These are phyloP conservation scores for Aphidius gifuensis DNA, from an alignment of 1,140 invertebrate species.

Conservation along the genomic window DNA sequence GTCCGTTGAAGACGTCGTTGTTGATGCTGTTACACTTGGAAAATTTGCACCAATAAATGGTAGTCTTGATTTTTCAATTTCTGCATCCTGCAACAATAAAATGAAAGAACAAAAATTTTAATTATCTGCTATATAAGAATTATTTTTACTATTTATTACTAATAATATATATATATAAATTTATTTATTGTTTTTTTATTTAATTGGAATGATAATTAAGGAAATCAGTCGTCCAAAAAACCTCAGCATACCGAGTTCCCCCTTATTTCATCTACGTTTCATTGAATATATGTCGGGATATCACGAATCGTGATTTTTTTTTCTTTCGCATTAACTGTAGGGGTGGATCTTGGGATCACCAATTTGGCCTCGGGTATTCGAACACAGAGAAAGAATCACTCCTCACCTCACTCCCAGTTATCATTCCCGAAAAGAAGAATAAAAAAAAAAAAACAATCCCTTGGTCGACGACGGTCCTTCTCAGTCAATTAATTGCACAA, in stretches of 20 bases:
- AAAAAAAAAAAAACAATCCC: too few relatives aligned
- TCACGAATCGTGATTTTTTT: conserved; percentile 10
- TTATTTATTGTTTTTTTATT: conserved; percentile 7
- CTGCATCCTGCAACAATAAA: conserved; percentile 42
- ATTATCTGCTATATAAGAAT: background rate
- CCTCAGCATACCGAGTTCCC: background rate
- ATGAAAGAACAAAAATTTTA: conserved; percentile 6
- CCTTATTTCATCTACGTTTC: too few relatives aligned
- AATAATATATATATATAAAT: background rate
- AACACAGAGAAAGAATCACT: conserved; percentile 13
- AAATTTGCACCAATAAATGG: conserved; percentile 41
- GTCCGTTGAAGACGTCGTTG: conserved; percentile 39
- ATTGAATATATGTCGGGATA: too few relatives aligned
- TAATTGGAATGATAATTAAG: background rate
- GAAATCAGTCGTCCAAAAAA: conserved; percentile 6
- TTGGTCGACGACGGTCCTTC: background rate
- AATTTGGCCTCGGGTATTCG: conserved; percentile 10
- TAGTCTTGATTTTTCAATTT: conserved; percentile 47
- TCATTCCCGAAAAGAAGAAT: background rate
- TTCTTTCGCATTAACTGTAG: background rate
- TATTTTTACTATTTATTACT: too few relatives aligned
- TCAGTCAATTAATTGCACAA: conserved; percentile 24
- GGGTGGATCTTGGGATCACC: background rate
- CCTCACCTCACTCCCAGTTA: background rate
- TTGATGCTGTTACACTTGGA: conserved; percentile 29